Percentiles rank a stretch among this genome's conserved stretches.
These are phyloP conservation scores for Xiphorhynchus erythropygius DNA, from an alignment of 2,797 vertebrate species.

Conservation along the genomic window DNA sequence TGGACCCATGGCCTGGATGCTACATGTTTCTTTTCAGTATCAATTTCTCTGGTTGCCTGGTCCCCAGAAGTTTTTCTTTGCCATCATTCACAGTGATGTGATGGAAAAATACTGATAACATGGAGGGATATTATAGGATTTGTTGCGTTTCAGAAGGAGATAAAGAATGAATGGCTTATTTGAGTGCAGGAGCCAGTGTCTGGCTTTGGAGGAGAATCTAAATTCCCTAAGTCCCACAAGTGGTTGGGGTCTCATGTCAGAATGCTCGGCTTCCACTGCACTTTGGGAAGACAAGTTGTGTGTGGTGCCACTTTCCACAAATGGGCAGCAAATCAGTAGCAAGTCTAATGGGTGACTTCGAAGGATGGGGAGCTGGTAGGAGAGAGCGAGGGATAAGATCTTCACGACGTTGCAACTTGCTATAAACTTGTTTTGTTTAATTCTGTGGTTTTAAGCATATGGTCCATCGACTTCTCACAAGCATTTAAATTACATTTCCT, in stretches of 20 bases:
- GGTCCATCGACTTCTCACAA: constrained; percentile 32
- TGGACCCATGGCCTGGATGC: neutral
- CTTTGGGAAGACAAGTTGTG: neutral
- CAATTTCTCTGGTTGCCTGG: neutral
- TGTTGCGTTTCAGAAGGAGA: neutral
- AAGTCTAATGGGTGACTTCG: neutral
- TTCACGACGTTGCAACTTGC: neutral
- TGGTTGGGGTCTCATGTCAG: fast-evolving
- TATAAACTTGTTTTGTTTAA: constrained; percentile 64
- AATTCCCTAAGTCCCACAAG: neutral
- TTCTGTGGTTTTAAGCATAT: constrained; percentile 26
- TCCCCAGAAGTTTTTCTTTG: neutral
- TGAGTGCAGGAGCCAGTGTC: neutral
- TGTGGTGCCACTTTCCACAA: neutral
- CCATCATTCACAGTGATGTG: neutral
- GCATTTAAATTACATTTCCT: constrained; percentile 70
- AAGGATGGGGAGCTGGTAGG: neutral
- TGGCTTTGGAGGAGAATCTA: neutral
- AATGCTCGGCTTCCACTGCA: fast-evolving
- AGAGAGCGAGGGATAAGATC: neutral
- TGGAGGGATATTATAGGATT: neutral
- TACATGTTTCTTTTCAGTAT: neutral
- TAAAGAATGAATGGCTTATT: neutral
- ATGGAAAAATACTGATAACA: neutral
- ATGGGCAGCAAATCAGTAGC: neutral